Evolutionary conservation across 2,888 invertebrate genomes (phyloP).

Genomic region (Sesamia inferens): DNA sequence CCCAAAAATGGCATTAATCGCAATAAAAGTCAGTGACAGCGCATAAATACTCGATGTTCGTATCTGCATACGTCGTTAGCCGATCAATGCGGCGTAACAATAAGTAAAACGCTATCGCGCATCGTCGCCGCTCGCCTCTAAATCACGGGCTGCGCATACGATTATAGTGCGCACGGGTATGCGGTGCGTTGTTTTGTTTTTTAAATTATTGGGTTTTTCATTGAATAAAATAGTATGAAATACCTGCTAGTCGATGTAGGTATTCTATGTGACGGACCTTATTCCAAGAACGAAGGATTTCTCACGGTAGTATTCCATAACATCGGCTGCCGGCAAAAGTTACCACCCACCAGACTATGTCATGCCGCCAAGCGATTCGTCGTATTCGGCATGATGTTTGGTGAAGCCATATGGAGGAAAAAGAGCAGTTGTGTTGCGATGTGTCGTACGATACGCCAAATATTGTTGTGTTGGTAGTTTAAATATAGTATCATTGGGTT

Average conservation of each 20-base stretch:
- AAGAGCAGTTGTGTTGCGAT: too few relatives aligned
- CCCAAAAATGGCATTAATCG: slow-evolving; percentile 71
- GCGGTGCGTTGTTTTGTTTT: slow-evolving; percentile 54
- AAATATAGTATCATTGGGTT: too few relatives aligned
- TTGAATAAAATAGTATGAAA: slow-evolving; percentile 2
- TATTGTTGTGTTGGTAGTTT: too few relatives aligned
- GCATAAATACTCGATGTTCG: slow-evolving; percentile 73
- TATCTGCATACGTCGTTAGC: slow-evolving; percentile 74
- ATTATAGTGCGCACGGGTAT: slow-evolving; percentile 56
- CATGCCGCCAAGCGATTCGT: too few relatives aligned
- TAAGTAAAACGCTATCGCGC: slow-evolving; percentile 82
- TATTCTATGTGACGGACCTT: not conserved
- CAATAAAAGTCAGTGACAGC: slow-evolving; percentile 80
- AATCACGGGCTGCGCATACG: slow-evolving; percentile 77
- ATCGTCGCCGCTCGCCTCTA: slow-evolving; percentile 76
- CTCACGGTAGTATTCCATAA: too few relatives aligned
- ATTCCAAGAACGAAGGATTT: not conserved
- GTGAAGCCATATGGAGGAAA: too few relatives aligned
- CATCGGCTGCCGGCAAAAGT: too few relatives aligned
- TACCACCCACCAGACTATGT: too few relatives aligned
- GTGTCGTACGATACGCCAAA: too few relatives aligned
- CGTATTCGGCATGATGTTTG: too few relatives aligned
- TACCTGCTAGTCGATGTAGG: not conserved
- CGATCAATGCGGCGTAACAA: slow-evolving; percentile 80
- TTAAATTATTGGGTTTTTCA: slow-evolving; percentile 31